Evolutionary conservation across 2,113 vertebrate species (phyloP).

Genomic region (Grus americana): DNA sequence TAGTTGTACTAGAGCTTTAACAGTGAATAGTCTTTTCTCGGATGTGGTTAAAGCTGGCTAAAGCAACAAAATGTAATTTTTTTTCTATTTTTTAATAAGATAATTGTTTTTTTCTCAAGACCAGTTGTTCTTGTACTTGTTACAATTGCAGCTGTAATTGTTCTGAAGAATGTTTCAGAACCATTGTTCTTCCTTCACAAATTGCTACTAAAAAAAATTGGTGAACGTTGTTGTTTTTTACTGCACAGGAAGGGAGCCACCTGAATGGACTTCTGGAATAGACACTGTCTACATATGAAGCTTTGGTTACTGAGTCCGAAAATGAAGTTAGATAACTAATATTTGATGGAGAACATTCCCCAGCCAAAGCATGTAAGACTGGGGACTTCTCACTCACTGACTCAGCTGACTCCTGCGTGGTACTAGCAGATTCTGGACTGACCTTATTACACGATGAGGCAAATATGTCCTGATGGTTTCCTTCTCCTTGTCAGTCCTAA

Average conservation of each 20-base stretch:
- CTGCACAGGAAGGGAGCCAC: neutral
- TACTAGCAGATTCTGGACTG: neutral
- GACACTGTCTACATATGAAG: neutral
- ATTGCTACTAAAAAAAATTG: neutral
- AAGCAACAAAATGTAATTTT: neutral
- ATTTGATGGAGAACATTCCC: neutral
- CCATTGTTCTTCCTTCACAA: neutral
- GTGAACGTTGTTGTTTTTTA: neutral
- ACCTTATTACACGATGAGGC: neutral
- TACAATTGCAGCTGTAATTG: neutral
- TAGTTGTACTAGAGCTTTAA: neutral
- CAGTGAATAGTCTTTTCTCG: neutral
- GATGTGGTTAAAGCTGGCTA: neutral
- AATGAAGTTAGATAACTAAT: neutral
- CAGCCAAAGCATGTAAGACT: neutral
- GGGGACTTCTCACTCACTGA: neutral
- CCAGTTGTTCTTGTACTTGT: neutral
- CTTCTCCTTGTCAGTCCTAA: neutral
- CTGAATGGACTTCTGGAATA: neutral
- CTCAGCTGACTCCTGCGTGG: rapidly evolving
- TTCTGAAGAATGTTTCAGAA: neutral
- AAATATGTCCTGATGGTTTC: neutral
- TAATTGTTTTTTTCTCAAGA: neutral
- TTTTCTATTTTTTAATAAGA: neutral
- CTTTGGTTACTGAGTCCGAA: neutral